phyloP scores from a whole-genome alignment of 2,888 invertebrate genomes.

The Monochamus alternatus region DNA sequence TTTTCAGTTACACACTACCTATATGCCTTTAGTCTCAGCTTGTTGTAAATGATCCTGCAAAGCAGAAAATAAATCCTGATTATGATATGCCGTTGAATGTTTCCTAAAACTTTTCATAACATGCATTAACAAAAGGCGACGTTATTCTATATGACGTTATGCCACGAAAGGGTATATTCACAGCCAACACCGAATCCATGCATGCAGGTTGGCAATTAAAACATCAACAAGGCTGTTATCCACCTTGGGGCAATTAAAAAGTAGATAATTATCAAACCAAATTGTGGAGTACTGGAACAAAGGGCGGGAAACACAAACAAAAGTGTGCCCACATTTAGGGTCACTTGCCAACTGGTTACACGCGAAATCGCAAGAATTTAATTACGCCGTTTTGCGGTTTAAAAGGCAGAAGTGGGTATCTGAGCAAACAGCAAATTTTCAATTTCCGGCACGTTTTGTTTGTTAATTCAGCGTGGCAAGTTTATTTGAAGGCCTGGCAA shows the following conservation, averaged over 20 bases:
- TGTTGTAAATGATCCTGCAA: too few relatives aligned
- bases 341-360: constrained; percentile 57
- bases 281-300: constrained; percentile 34
- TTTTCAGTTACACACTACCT: too few relatives aligned
- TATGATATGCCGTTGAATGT: too few relatives aligned
- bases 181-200: background rate
- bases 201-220: constrained; percentile 24
- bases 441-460: constrained; percentile 65
- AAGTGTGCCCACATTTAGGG: constrained; percentile 48
- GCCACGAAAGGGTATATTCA: background rate
- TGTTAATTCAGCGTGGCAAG: constrained; percentile 61
- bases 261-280: constrained; percentile 43
- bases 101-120: too few relatives aligned
- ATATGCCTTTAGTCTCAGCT: too few relatives aligned
- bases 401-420: constrained; percentile 59
- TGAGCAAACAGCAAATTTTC: constrained; percentile 63
- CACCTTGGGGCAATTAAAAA: constrained; percentile 31
- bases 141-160: background rate
- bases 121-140: too few relatives aligned
- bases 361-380: constrained; percentile 61
- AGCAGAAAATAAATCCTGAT: too few relatives aligned
- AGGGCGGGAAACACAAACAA: constrained; percentile 42
- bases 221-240: constrained; percentile 28
- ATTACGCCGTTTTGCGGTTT: constrained; percentile 62
- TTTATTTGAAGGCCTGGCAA: constrained; percentile 56